These are phyloP conservation scores for Colius striatus DNA, from an alignment of 2,113 vertebrate genomes.

Conservation along the genomic window DNA sequence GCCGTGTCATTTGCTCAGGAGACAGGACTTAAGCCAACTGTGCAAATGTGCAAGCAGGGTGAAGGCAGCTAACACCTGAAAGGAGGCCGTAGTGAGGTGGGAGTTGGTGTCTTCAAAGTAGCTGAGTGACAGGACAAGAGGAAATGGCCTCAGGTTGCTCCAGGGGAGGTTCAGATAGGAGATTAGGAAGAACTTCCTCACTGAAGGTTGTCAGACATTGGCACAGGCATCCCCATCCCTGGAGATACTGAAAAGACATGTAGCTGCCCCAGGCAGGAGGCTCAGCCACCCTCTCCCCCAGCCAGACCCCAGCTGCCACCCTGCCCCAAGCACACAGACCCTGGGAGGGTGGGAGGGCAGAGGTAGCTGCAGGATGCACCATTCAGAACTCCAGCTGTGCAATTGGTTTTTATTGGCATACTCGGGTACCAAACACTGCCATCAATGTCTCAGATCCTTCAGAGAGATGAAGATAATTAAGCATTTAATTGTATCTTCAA, in stretches of 20 bases:
- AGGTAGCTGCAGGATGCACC: conserved; percentile 46
- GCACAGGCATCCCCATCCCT: too few species aligned
- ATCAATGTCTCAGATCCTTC: conserved; percentile 40
- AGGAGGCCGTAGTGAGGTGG: too few species aligned
- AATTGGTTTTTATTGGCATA: conserved; percentile 70
- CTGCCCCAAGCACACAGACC: neutral
- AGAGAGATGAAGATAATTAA: conserved; percentile 9
- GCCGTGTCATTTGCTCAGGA: neutral
- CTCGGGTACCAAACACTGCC: conserved; percentile 55
- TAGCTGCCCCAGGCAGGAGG: too few species aligned
- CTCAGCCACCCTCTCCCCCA: too few species aligned
- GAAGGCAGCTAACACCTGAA: neutral
- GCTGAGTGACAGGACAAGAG: too few species aligned
- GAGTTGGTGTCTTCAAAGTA: too few species aligned
- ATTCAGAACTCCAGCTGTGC: conserved; percentile 44
- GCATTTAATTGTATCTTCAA: conserved; percentile 15
- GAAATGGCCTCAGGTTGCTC: too few species aligned
- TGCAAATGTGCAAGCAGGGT: neutral
- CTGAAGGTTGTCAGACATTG: too few species aligned
- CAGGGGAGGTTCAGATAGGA: too few species aligned
- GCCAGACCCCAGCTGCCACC: neutral
- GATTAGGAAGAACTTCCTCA: too few species aligned
- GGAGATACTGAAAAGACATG: too few species aligned
- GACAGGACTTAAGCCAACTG: neutral
- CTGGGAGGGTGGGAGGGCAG: neutral